Evolutionary conservation across 37 sponge, comb jelly and placozoan genomes (phyloP), one percentile per base, ranked within the genome.

Genomic region (Oscarella lobularis): DNA sequence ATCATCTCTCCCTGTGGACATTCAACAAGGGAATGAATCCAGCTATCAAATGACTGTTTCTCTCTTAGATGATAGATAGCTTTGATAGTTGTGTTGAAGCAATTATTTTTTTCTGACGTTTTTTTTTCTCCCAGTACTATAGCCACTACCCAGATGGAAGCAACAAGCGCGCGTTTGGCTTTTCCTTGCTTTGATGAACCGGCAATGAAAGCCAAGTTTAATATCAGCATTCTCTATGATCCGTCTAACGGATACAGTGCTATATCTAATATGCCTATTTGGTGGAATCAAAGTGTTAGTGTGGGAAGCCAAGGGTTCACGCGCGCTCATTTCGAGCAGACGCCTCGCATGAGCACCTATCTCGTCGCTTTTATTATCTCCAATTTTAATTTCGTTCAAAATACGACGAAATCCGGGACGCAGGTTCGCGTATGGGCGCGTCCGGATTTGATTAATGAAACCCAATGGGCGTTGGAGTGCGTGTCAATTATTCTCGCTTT

Each of bases 111-210:
- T n/a, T n/a, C n/a, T n/a, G n/a, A n/a, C n/a, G n/a, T n/a, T 27
- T 3, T 76, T 29, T 20, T 20, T 6, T 3, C 30, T 31, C 4
- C 38, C 40, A 79, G 80, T 27, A 74, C 65, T 31, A 48, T 91
- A 3, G 96, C 90, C 1, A 90, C 91, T 33, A 96, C 98, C 5
- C 93, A 96, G 83, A 92, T 96, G 78, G 98, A 96, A 38, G 82
- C 98, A 3, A 93, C 94, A 4, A 84, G 83, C 79, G 98, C 98
- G n/a, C 74, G 98, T 3, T 79, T 38, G 55, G 98, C 98, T 30
- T 96, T 96, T 66, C 98, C 94, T 30, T 96, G 98, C 75, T 96
- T 96, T 74, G 98, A 96, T 55, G 98, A 96, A 73, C 98, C 98
- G 38, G 79, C 74, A 1, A 65, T 93, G 69, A 96, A 96, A 78